phyloP scores from a whole-genome alignment of 2,113 vertebrate genomes.

The Odobenus rosmarus region DNA sequence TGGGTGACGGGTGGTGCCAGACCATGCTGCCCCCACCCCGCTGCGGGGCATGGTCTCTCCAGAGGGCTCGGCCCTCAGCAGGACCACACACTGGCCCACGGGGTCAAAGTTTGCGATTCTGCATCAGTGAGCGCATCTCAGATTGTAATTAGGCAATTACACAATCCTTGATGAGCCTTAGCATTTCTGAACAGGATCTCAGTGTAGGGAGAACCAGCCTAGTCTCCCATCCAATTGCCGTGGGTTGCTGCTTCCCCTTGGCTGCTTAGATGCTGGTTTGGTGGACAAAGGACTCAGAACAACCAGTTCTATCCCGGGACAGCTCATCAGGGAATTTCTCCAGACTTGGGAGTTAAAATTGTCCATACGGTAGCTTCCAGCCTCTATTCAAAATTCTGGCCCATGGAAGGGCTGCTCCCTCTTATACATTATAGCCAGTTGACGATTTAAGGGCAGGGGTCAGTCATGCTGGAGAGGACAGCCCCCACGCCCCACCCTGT shows the following conservation, averaged over 20 bases:
- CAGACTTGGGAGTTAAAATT: background rate
- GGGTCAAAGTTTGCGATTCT: fast-evolving
- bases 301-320: fast-evolving
- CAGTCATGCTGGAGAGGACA: background rate
- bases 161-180: fast-evolving
- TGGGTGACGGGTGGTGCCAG: fast-evolving
- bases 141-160: fast-evolving
- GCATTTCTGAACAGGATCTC: background rate
- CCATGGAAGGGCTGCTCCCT: background rate
- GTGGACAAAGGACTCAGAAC: fast-evolving
- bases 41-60: fast-evolving
- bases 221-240: fast-evolving
- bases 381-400: background rate
- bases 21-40: background rate
- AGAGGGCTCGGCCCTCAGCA: background rate
- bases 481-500: fast-evolving
- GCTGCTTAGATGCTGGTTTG: fast-evolving
- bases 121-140: fast-evolving
- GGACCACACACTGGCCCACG: fast-evolving
- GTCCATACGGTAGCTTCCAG: background rate
- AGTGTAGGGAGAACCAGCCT: fast-evolving
- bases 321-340: background rate
- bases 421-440: fast-evolving
- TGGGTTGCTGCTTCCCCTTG: fast-evolving
- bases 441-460: background rate